Evolutionary conservation across 2,797 vertebrate species (phyloP).

Genomic region (Gephyroberyx darwinii): DNA sequence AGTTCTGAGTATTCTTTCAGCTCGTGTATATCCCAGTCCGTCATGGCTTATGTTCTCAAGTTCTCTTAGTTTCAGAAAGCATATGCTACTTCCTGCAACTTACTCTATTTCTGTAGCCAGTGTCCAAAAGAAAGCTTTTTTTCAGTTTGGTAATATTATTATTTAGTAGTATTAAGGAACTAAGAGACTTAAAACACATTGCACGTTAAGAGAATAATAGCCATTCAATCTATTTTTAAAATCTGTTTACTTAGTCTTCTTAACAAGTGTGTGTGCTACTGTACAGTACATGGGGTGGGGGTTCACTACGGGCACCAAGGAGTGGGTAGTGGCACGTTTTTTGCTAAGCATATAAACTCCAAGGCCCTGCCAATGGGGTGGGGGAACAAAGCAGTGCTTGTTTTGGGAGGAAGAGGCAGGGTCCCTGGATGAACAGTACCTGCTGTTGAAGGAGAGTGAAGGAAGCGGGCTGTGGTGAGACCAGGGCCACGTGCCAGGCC

Average conservation of each 20-base stretch:
- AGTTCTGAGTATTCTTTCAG: slow-evolving; percentile 7
- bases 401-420: slow-evolving; percentile 77
- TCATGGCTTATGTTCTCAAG: slow-evolving; percentile 27
- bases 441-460: slow-evolving; percentile 82
- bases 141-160: background rate
- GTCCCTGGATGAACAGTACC: slow-evolving; percentile 80
- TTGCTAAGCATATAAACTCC: slow-evolving; percentile 73
- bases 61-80: slow-evolving; percentile 13
- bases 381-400: slow-evolving; percentile 83
- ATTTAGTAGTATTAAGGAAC: background rate
- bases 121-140: background rate
- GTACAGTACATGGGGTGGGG: slow-evolving; percentile 16
- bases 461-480: slow-evolving; percentile 78
- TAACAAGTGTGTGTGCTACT: background rate
- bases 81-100: background rate
- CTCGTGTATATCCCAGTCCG: slow-evolving; percentile 20
- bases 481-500: slow-evolving; percentile 73
- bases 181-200: slow-evolving; percentile 2
- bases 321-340: slow-evolving; percentile 49
- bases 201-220: slow-evolving; percentile 19
- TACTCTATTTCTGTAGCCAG: background rate
- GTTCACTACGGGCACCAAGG: slow-evolving; percentile 33
- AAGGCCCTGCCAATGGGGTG: slow-evolving; percentile 54
- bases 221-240: slow-evolving; percentile 1
- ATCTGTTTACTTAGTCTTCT: slow-evolving; percentile 1